Evolutionary conservation across 2,888 invertebrate species (phyloP), one percentile per base, ranked within the genome.

Genomic region (Helobdella robusta): DNA sequence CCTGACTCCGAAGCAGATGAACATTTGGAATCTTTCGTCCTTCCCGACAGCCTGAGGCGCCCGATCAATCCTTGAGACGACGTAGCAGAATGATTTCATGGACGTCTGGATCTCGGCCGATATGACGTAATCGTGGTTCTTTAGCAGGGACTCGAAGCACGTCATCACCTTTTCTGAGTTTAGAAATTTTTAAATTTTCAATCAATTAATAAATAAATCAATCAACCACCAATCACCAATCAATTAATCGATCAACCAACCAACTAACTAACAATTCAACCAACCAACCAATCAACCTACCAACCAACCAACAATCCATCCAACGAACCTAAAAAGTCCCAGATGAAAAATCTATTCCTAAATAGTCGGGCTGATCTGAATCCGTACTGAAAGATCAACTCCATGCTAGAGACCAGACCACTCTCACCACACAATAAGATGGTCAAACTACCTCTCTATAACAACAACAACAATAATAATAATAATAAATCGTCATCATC

Each of bases 21-120:
- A 93, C 46, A 95, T 84, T 80, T 97, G 95, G 79, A 98, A 95
- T 81, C 94, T 93, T 60, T 94, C 95, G 81, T 98, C 97, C 79
- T 97, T 97, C 64, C 97, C 98, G 28, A 92, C 83, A n/a, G 88
- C 83, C 74, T 86, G 86, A 64, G 89, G 90, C 0, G 88, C 88
- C 59, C 75, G 74, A 77, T 87, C 87, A 69, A 97, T 89, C 79
- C 91, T 91, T 74, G 89, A 87, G 76, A 94, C 86, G 18, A 95
- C 83, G 75, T 89, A 88, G 78, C 89, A 89, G 81, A 89, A 92
- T 75, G 89, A 87, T 67, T 88, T 84, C 85, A 92, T 88, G 68
- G 91, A 87, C 11, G 87, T 86, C 60, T 86, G 73, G 64, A 77
- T 78, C 44, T 77, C 79, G 50, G 76, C 73, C 65, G 70, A 61